Evolutionary conservation across 1,140 invertebrate species (phyloP), one percentile per base, ranked within the genome.

Genomic region (Drosophila yakuba): DNA sequence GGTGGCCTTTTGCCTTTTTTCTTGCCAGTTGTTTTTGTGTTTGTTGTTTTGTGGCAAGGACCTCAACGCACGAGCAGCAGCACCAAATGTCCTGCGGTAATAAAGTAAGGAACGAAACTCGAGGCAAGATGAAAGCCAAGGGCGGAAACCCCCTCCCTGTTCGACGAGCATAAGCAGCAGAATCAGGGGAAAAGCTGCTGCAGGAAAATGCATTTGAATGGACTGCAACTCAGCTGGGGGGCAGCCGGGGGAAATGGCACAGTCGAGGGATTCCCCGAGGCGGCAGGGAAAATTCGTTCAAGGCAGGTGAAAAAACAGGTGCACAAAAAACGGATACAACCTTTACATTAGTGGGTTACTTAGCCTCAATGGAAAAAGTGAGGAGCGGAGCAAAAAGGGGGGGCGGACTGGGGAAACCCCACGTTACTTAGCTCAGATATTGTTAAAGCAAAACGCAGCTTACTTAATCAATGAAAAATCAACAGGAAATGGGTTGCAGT

Each of bases 11-110:
- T 47, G 17, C 20, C 20, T 36, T 36, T 64, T 20, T 43, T 15
- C 28, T 32, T 32, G 28, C 28, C 7, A 8, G 14, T 32, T 32
- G 8, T 48, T 48, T n/a, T 36, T 48, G 20, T 20, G 2, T 20
- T 20, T 20, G 20, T 2, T 20, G 20, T 20, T 28, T 41, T 59
- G 64, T 50, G 25, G 63, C 63, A 63, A 63, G 58, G 43, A 63
- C 43, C 59, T 23, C 5, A 36, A 28, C 15, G 39, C 28, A 63
- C 17, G 25, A 62, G 51, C 59, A 39, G 36, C 36, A 38, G 15
- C 38, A 67, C 35, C 51, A 64, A 74, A 74, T 74, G 72, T 74
- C 72, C 72, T 74, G 72, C 51, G 71, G 72, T 57, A 64, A 74
- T 50, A 71, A 58, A 71, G 44, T 71, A 51, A 71, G 58, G 58